phyloP scores from a whole-genome alignment of 92 coral and sea anemone species.

The Zoanthus sociatus region DNA sequence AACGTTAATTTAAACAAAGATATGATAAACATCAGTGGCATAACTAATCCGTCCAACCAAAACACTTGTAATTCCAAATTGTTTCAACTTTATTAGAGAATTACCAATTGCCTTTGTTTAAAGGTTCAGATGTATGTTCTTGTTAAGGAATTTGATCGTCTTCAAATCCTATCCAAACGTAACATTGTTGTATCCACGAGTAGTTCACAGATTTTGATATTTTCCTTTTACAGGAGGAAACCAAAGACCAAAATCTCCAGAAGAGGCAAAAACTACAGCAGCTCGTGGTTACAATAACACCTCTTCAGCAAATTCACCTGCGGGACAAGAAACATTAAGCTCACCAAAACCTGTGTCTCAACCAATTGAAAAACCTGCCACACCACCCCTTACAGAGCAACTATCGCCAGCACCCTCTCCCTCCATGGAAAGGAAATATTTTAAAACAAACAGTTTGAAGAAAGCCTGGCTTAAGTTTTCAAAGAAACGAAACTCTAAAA shows the following conservation, averaged over 20 bases:
- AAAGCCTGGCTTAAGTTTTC: constrained; percentile 82
- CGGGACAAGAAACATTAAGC: neutral
- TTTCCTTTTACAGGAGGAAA: constrained; percentile 9
- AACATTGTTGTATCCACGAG: too few relatives aligned
- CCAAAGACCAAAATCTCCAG: constrained; percentile 37
- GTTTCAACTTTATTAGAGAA: too few relatives aligned
- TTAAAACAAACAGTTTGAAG: constrained; percentile 73
- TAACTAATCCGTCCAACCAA: too few relatives aligned
- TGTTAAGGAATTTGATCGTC: too few relatives aligned
- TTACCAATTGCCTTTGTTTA: too few relatives aligned
- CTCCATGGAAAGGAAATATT: constrained; percentile 51
- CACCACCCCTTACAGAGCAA: constrained; percentile 15
- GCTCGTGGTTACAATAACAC: neutral
- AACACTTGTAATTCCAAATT: too few relatives aligned
- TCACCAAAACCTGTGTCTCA: neutral
- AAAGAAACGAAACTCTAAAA: constrained; percentile 73
- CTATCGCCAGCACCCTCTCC: constrained; percentile 31
- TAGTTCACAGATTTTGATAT: too few relatives aligned
- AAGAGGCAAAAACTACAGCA: neutral
- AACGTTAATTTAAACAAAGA: too few relatives aligned
- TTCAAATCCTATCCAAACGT: too few relatives aligned
- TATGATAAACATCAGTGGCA: too few relatives aligned
- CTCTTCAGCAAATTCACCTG: constrained; percentile 29
- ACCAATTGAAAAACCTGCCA: constrained; percentile 2
- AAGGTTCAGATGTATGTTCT: too few relatives aligned